Evolutionary conservation across 2,113 vertebrate genomes (phyloP).

Genomic region (Lagenorhynchus albirostris): DNA sequence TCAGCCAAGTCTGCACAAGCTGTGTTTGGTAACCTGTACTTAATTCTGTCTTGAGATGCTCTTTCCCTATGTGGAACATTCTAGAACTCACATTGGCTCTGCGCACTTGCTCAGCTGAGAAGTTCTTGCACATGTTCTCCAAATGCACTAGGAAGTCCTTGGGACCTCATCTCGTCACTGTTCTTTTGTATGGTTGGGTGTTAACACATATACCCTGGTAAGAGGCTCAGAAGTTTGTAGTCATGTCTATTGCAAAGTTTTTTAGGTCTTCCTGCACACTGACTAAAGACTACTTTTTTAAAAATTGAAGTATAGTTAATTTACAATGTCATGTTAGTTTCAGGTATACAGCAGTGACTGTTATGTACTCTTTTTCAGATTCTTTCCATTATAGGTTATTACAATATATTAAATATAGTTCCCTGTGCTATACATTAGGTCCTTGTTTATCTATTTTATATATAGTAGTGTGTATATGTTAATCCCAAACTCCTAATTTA

Average conservation of each 20-base stretch:
- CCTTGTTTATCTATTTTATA: not conserved
- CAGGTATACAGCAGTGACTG: not conserved
- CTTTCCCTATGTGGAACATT: not conserved
- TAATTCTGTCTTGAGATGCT: conserved; percentile 37
- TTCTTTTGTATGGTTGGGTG: not conserved
- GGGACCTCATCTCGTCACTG: conserved; percentile 1
- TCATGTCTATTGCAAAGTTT: accelerated
- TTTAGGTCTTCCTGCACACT: not conserved
- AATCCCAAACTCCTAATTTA: not conserved
- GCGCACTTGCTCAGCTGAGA: not conserved
- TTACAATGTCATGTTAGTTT: not conserved
- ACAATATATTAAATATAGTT: not conserved
- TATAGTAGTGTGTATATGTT: not conserved
- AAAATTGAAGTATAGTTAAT: not conserved
- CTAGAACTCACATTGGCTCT: not conserved
- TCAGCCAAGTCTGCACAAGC: conserved; percentile 15
- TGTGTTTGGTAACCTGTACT: not conserved
- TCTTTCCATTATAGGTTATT: not conserved
- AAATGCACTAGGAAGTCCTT: not conserved
- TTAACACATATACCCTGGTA: not conserved
- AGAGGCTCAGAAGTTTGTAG: conserved; percentile 22
- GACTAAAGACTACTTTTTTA: not conserved
- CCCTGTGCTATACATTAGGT: not conserved
- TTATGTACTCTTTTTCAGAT: not conserved
- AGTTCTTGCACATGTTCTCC: not conserved